phyloP scores from a whole-genome alignment of 2,888 invertebrate species.

The Xanthostigma xanthostigma region DNA sequence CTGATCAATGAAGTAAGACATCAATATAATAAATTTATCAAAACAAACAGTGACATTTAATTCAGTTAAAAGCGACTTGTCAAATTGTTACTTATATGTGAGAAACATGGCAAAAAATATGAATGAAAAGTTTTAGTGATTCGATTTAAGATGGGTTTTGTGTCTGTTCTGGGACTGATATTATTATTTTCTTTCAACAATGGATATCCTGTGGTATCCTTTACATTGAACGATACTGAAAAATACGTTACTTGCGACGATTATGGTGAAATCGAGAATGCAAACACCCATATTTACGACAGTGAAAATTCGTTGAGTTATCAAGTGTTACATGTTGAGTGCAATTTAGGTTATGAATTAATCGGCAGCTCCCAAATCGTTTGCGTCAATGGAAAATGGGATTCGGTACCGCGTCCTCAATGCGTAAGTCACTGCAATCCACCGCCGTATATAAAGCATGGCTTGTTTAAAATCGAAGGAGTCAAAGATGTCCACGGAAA shows the following conservation, averaged over 20 bases:
- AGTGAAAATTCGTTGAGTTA: not conserved
- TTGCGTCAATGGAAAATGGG: conserved; percentile 25
- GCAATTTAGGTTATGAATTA: conserved; percentile 23
- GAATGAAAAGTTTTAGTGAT: no score
- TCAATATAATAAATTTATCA: no score
- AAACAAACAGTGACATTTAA: no score
- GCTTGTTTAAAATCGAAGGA: conserved; percentile 20
- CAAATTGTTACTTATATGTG: no score
- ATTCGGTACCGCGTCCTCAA: conserved; percentile 15
- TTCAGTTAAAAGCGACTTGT: no score
- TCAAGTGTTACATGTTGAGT: conserved; percentile 17
- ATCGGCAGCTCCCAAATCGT: conserved; percentile 22
- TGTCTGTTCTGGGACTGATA: no score
- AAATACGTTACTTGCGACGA: conserved; percentile 16
- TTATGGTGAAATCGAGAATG: conserved; percentile 18
- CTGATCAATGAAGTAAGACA: no score
- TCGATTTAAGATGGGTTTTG: no score
- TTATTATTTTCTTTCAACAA: no score
- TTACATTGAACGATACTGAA: conserved; percentile 10
- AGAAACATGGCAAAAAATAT: no score
- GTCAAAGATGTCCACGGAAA: conserved; percentile 16
- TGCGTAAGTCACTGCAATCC: conserved; percentile 22
- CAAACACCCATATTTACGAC: conserved; percentile 7
- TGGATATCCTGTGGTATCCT: no score
- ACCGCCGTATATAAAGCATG: conserved; percentile 23